These are phyloP conservation scores for Cephus runcator DNA, from an alignment of 2,888 invertebrate species.

Conservation along the genomic window DNA sequence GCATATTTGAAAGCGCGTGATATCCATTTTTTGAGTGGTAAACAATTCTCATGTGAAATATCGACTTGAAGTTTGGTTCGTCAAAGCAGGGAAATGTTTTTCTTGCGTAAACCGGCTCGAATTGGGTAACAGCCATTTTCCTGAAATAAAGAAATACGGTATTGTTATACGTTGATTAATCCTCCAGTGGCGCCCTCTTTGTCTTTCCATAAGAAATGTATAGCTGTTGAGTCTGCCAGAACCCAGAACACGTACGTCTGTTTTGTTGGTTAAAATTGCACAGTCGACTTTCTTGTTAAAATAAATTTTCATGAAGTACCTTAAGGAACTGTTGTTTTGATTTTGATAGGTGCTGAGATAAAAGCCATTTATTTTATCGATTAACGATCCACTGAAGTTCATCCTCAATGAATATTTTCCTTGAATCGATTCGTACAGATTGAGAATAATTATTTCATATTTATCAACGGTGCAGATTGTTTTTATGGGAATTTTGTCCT, in stretches of 20 bases:
- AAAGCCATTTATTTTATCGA: slow-evolving; percentile 68
- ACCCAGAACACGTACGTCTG: no score
- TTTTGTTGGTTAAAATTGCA: no score
- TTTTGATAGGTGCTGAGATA: slow-evolving; percentile 67
- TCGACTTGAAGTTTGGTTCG: slow-evolving; percentile 69
- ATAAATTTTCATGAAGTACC: background rate
- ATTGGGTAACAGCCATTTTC: slow-evolving; percentile 68
- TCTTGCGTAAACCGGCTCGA: slow-evolving; percentile 71
- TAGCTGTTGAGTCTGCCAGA: no score
- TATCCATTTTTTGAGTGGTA: slow-evolving; percentile 54
- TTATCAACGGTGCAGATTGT: slow-evolving; percentile 14
- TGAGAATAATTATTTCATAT: slow-evolving; percentile 25
- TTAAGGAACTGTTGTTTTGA: background rate
- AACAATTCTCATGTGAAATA: slow-evolving; percentile 66
- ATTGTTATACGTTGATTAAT: background rate
- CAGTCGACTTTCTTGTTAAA: no score
- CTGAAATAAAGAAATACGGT: slow-evolving; percentile 36
- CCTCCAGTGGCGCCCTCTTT: no score
- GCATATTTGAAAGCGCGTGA: slow-evolving; percentile 10
- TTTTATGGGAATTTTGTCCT: slow-evolving; percentile 5
- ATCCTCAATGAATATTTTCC: slow-evolving; percentile 39
- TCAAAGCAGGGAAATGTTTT: slow-evolving; percentile 73
- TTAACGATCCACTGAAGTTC: slow-evolving; percentile 67
- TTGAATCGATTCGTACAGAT: slow-evolving; percentile 12
- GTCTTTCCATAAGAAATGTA: no score